A percentile compares a stretch with the other conserved stretches of the same genome.
phyloP scores from a whole-genome alignment of 2,888 invertebrate species.

The Deilephila porcellus region DNA sequence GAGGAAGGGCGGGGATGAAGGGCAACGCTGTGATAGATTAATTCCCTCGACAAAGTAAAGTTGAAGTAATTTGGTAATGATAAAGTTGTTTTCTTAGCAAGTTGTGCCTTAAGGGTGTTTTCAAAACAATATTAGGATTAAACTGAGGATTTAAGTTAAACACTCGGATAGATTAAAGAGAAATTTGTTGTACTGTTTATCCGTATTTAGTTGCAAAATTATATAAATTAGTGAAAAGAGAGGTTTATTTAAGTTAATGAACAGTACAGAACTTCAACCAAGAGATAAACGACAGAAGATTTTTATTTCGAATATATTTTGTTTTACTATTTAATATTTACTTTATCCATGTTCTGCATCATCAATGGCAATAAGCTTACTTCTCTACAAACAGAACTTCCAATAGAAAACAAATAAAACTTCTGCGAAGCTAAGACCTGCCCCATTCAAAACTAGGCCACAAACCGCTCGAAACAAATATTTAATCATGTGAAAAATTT shows the following conservation, averaged over 20 bases:
- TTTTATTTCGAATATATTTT: too few species aligned
- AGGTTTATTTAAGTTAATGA: too few species aligned
- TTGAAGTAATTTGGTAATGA: conserved; percentile 27
- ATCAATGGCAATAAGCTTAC: too few species aligned
- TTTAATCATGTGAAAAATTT: neutral
- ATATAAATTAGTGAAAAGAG: too few species aligned
- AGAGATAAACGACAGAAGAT: too few species aligned
- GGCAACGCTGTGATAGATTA: conserved; percentile 20
- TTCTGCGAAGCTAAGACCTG: too few species aligned
- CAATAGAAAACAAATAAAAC: neutral
- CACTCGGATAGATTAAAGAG: conserved; percentile 15
- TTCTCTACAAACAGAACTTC: neutral
- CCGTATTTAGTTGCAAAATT: neutral
- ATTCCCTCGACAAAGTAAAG: conserved; percentile 31
- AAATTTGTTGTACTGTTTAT: conserved; percentile 8
- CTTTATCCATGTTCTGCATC: too few species aligned
- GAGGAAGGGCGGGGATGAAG: neutral
- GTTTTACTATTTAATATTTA: too few species aligned
- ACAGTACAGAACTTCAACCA: too few species aligned
- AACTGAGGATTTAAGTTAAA: conserved; percentile 20
- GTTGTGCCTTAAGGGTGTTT: conserved; percentile 25
- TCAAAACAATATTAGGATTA: conserved; percentile 17
- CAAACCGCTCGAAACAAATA: neutral
- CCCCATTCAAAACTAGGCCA: neutral
- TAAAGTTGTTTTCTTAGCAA: conserved; percentile 26